phyloP scores from a whole-genome alignment of 2,888 invertebrate genomes.

The Hermaeophaga mercurialis region DNA sequence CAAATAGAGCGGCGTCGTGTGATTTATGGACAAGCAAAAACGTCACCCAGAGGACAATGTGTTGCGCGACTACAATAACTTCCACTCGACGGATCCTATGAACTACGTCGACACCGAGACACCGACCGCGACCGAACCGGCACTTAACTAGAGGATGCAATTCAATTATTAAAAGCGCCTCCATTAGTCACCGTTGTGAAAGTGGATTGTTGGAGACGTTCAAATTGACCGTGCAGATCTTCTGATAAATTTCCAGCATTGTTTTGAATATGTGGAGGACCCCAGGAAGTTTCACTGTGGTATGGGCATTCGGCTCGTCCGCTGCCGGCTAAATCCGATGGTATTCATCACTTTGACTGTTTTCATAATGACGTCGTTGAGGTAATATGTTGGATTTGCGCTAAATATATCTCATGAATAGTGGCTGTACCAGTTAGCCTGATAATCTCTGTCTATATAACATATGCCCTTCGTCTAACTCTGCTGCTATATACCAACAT shows the following conservation, averaged over 20 bases:
- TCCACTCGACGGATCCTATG: slow-evolving; percentile 46
- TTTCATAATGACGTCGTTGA: slow-evolving; percentile 35
- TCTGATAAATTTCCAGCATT: slow-evolving; percentile 53
- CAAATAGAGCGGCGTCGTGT: slow-evolving; percentile 50
- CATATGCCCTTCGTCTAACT: slow-evolving; percentile 6
- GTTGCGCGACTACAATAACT: slow-evolving; percentile 50
- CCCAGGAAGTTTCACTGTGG: slow-evolving; percentile 29
- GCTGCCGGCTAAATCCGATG: slow-evolving; percentile 31
- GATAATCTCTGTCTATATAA: slow-evolving; percentile 11
- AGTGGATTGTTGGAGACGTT: slow-evolving; percentile 52
- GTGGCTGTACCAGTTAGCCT: slow-evolving; percentile 9
- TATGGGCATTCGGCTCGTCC: slow-evolving; percentile 29
- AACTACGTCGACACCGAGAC: slow-evolving; percentile 32
- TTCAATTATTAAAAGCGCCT: slow-evolving; percentile 56
- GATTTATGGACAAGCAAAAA: slow-evolving; percentile 52
- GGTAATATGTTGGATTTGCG: slow-evolving; percentile 30
- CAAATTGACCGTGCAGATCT: slow-evolving; percentile 54
- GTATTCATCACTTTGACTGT: slow-evolving; percentile 35
- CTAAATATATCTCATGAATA: slow-evolving; percentile 18
- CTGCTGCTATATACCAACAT: too few species aligned
- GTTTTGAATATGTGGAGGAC: slow-evolving; percentile 35
- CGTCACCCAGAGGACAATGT: slow-evolving; percentile 51
- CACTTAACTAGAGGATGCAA: slow-evolving; percentile 50
- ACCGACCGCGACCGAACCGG: slow-evolving; percentile 33
- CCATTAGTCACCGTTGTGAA: slow-evolving; percentile 52